Evolutionary conservation across 2,888 invertebrate species (phyloP).

Genomic region (Cotesia congregata): DNA sequence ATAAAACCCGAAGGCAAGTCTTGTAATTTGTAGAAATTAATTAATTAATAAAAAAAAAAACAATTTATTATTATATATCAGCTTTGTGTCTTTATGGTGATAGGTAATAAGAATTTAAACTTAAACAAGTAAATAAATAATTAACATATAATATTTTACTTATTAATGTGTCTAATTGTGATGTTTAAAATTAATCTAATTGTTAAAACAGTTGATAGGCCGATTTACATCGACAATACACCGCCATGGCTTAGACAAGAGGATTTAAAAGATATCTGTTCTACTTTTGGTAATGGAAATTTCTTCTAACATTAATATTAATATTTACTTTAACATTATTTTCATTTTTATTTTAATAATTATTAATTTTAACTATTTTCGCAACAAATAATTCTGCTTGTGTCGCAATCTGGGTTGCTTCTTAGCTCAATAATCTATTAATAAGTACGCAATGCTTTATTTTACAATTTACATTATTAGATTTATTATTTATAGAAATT

Average conservation of each 20-base stretch:
- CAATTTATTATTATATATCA: neutral
- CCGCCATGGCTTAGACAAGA: slow-evolving; percentile 39
- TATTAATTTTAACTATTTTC: neutral
- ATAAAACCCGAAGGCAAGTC: slow-evolving; percentile 44
- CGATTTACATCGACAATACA: slow-evolving; percentile 36
- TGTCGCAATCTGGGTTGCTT: too few relatives aligned
- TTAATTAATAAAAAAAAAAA: neutral
- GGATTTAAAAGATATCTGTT: slow-evolving; percentile 41
- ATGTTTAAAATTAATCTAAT: slow-evolving; percentile 2
- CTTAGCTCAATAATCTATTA: too few relatives aligned
- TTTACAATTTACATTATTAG: too few relatives aligned
- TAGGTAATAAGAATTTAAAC: slow-evolving; percentile 3
- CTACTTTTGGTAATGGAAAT: slow-evolving; percentile 39
- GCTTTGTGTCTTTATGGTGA: neutral
- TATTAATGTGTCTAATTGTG: slow-evolving; percentile 19
- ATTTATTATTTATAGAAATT: too few relatives aligned
- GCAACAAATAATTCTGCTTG: too few relatives aligned
- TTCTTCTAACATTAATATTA: too few relatives aligned
- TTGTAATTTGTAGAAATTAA: neutral
- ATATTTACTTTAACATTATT: slow-evolving; percentile 14
- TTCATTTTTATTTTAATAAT: neutral
- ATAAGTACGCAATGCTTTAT: too few relatives aligned
- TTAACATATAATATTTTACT: neutral
- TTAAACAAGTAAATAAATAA: neutral
- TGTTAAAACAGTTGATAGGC: neutral